These are phyloP conservation scores for Cydia fagiglandana DNA, from an alignment of 1,140 invertebrate species.

Conservation along the genomic window DNA sequence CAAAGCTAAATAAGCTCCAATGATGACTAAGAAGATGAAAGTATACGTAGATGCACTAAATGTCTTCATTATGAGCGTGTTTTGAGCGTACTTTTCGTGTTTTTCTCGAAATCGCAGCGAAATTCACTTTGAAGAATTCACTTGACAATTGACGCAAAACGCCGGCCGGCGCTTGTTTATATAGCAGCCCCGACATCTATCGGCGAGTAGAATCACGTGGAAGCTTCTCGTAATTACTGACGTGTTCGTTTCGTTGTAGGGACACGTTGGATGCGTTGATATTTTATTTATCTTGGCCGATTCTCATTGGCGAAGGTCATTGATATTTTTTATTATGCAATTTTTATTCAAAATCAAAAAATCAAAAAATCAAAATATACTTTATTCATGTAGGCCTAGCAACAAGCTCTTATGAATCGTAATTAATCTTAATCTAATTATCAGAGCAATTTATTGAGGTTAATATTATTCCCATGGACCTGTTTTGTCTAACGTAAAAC, in stretches of 20 bases:
- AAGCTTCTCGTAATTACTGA: conserved; percentile 13
- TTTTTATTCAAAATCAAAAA: background rate
- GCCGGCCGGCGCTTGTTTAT: conserved; percentile 40
- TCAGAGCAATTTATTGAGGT: too few species aligned
- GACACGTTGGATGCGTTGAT: conserved; percentile 6
- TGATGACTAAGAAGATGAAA: conserved; percentile 35
- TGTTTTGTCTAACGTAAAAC: too few species aligned
- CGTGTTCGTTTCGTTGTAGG: conserved; percentile 6
- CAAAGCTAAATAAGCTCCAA: conserved; percentile 35
- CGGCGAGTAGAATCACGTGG: conserved; percentile 42
- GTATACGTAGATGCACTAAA: conserved; percentile 38
- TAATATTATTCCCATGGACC: too few species aligned
- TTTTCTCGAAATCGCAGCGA: background rate
- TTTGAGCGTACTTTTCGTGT: background rate
- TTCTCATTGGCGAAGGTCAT: background rate
- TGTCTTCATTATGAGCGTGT: conserved; percentile 41
- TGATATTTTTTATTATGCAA: conserved; percentile 4
- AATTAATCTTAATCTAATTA: too few species aligned
- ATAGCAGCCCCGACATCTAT: conserved; percentile 61
- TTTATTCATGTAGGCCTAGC: too few species aligned
- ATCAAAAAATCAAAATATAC: too few species aligned
- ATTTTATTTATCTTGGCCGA: conserved; percentile 1
- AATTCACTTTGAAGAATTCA: background rate
- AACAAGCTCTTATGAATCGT: too few species aligned
- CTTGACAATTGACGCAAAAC: conserved; percentile 35